Base-by-base conservation (phyloP, 2,113 vertebrate species). In the Rhadina sibilatrix region DNA sequence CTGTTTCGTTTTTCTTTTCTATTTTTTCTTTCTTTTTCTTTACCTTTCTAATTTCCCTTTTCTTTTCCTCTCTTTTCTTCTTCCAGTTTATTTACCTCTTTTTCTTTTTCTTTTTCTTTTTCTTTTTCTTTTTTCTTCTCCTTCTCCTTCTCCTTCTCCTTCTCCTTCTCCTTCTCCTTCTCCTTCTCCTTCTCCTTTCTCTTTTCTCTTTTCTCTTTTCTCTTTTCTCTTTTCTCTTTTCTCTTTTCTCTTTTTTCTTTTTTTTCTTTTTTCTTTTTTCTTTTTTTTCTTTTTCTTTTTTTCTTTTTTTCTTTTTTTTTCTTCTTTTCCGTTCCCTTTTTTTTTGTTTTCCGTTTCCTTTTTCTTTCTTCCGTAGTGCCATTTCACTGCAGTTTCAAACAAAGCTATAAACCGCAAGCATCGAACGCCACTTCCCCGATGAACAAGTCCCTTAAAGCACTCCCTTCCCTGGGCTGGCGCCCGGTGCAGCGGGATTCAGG, bases 41-140 rank as follows among this genome's bases (percentile, higher is more conserved):
- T 21, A 47, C 11, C 2, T 16, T 3, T 7, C 2, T 9, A 3
- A 8, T 6, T 16, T 35, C 13, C 3, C 10, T n/a, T 56, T n/a
- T 13, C 52, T 11, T 40, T 40, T 40, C 40, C 40, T 40, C 40
- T 40, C 40, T 40, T 40, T 40, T 40, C 40, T 40, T 40, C 40
- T 40, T 40, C 40, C 40, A 40, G 40, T 27, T 22, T 10, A 3
- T 42, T 23, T 49, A 10, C 7, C 5, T 3, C 21, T 6, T 5
- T 40, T 10, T 7, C 5, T 4, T 23, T 19, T 30, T 6, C 1
- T 14, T 11, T 59, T 37, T 8, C 4, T 56, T 6, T 15, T 7
- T 12, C 24, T 17, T 40, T 8, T 8, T 3, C 7, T 11, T 12
- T 9, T 17, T 12, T 1, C 21, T 22, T 12, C 4, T 40, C 18